Percentiles rank a stretch among this genome's conserved stretches.
Conservation (phyloP, 2,888 invertebrate genomes). For the Limnephilus marmoratus region DNA sequence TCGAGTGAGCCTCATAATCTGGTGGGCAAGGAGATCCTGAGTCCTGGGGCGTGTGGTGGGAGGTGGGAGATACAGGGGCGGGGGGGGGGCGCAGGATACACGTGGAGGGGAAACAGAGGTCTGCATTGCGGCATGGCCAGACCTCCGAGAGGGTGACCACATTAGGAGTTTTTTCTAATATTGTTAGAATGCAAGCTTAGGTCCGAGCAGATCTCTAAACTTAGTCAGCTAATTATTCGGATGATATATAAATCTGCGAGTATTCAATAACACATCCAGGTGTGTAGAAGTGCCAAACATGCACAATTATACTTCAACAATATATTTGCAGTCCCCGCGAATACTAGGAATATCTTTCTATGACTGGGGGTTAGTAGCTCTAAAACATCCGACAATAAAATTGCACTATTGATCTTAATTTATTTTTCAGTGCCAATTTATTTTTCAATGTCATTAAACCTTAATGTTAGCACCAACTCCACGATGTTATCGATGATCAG, state of each 20-base stretch:
- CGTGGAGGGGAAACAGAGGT: conserved; percentile 52
- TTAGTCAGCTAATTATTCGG: neutral
- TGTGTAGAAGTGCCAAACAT: no score
- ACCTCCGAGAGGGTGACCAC: conserved; percentile 10
- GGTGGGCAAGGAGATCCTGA: neutral
- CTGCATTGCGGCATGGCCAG: conserved; percentile 64
- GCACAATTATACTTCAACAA: neutral
- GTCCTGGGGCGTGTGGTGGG: conserved; percentile 27
- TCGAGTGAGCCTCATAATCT: neutral
- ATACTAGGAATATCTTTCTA: neutral
- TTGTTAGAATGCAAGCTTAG: neutral
- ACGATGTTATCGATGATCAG: no score
- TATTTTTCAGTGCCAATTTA: no score
- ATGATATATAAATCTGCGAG: neutral
- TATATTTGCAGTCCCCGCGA: neutral
- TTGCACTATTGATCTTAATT: no score
- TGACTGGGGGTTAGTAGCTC: no score
- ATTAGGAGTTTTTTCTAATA: neutral
- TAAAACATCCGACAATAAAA: no score
- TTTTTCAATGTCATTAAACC: no score
- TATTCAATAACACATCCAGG: no score
- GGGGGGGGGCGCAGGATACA: conserved; percentile 29
- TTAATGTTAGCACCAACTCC: no score
- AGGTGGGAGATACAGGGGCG: conserved; percentile 13
- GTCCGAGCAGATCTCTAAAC: neutral